phyloP scores from a whole-genome alignment of 2,888 invertebrate genomes.

The Drosophila nr. perissopoda region DNA sequence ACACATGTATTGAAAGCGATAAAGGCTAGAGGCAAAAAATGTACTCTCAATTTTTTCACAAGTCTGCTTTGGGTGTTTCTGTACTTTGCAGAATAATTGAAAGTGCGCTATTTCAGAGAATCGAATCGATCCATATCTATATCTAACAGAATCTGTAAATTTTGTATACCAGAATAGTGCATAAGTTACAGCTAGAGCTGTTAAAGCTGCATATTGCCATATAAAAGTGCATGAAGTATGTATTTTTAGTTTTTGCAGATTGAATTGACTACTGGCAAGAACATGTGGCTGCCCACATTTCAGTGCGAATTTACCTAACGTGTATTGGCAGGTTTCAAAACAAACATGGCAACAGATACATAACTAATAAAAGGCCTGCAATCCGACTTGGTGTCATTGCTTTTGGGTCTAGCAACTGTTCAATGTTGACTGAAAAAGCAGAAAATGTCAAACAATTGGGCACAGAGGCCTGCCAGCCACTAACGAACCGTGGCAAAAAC shows the following conservation, averaged over 20 bases:
- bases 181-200: neutral
- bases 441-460: slow-evolving; percentile 47
- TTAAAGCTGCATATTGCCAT: neutral
- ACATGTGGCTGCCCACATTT: slow-evolving; percentile 65
- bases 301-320: slow-evolving; percentile 55
- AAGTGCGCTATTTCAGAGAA: neutral
- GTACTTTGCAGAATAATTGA: neutral
- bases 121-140: neutral
- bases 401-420: slow-evolving; percentile 41
- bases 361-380: slow-evolving; percentile 50
- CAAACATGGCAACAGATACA: slow-evolving; percentile 26
- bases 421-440: slow-evolving; percentile 35
- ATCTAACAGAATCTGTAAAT: neutral
- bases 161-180: neutral
- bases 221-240: neutral
- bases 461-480: slow-evolving; percentile 15
- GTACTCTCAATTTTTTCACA: neutral
- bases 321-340: slow-evolving; percentile 63
- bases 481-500: slow-evolving; percentile 61
- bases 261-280: slow-evolving; percentile 66
- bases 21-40: neutral
- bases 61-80: neutral
- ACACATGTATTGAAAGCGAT: neutral
- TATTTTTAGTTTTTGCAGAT: slow-evolving; percentile 20
- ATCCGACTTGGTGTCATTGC: slow-evolving; percentile 6